phyloP scores from a whole-genome alignment of 92 coral and sea anemone species.

The Zoanthus gigantus region DNA sequence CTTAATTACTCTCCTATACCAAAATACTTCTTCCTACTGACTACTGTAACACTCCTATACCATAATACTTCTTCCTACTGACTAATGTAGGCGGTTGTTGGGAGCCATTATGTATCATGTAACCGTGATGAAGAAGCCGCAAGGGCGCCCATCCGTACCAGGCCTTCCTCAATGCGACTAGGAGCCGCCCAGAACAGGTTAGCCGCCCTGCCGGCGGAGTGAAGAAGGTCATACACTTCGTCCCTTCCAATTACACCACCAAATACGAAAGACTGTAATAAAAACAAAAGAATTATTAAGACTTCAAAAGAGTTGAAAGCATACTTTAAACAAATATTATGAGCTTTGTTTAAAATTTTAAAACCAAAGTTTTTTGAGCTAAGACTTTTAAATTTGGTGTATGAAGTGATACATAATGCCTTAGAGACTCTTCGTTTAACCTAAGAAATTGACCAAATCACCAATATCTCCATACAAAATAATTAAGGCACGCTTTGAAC shows the following conservation, averaged over 20 bases:
- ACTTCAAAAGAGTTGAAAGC: not conserved
- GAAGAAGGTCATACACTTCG: slow-evolving; percentile 81
- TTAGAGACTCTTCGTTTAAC: too few species aligned
- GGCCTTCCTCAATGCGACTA: slow-evolving; percentile 34
- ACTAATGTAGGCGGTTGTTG: not conserved
- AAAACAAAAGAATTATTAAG: not conserved
- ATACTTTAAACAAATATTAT: not conserved
- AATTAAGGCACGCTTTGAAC: too few species aligned
- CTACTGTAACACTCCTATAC: too few species aligned
- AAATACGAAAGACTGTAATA: slow-evolving; percentile 84
- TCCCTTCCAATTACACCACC: slow-evolving; percentile 92
- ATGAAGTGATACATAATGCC: too few species aligned
- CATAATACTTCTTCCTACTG: not conserved
- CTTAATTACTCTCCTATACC: too few species aligned
- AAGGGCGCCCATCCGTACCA: slow-evolving; percentile 30
- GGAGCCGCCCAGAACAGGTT: slow-evolving; percentile 81
- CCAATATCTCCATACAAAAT: too few species aligned
- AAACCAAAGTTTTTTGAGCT: not conserved
- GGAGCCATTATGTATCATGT: not conserved
- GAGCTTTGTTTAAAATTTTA: not conserved
- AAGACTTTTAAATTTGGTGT: too few species aligned
- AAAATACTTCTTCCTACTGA: too few species aligned
- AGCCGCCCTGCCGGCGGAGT: slow-evolving; percentile 73
- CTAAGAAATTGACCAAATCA: too few species aligned
- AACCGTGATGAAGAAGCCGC: slow-evolving; percentile 27